Conservation (phyloP, 2,888 invertebrate species). For the Urechis unicinctus region DNA sequence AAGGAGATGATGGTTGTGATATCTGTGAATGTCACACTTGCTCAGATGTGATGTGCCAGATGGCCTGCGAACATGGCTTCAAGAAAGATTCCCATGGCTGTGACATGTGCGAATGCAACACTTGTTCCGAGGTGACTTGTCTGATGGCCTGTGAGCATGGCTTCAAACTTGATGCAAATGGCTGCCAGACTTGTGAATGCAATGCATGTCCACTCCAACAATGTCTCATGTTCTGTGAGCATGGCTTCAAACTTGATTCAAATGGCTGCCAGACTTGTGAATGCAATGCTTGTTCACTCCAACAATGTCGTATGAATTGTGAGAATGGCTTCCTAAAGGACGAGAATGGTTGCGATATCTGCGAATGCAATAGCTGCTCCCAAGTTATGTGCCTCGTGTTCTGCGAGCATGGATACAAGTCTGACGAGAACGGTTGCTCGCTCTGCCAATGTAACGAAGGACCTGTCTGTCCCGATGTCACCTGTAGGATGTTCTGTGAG, state of each 20-base stretch:
- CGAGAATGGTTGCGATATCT: conserved; percentile 11
- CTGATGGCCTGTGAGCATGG: conserved; percentile 5
- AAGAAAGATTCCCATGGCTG: too few relatives aligned
- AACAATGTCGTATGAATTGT: conserved; percentile 6
- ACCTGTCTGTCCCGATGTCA: too few relatives aligned
- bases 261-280: conserved; percentile 2
- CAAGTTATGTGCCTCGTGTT: background rate
- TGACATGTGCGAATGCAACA: too few relatives aligned
- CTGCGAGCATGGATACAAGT: conserved; percentile 12
- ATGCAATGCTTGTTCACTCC: too few relatives aligned
- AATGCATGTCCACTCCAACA: background rate
- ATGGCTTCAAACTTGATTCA: conserved; percentile 4
- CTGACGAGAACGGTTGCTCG: conserved; percentile 3
- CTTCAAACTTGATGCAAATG: conserved; percentile 6
- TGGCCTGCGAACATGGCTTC: too few relatives aligned
- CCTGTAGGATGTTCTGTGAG: conserved; percentile 9
- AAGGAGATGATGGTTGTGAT: too few relatives aligned
- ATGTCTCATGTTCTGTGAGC: conserved; percentile 7
- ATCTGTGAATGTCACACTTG: too few relatives aligned
- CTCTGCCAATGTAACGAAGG: conserved; percentile 4
- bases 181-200: conserved; percentile 11
- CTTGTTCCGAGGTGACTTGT: too few relatives aligned
- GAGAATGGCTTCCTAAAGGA: conserved; percentile 9
- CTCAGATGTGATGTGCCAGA: too few relatives aligned
- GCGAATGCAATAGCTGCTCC: conserved; percentile 4